A percentile compares a stretch with the other conserved stretches of the same genome.
phyloP scores from a whole-genome alignment of 30 jellyfish, hydroid and myxozoan species.

The Nemopilema nomurai region DNA sequence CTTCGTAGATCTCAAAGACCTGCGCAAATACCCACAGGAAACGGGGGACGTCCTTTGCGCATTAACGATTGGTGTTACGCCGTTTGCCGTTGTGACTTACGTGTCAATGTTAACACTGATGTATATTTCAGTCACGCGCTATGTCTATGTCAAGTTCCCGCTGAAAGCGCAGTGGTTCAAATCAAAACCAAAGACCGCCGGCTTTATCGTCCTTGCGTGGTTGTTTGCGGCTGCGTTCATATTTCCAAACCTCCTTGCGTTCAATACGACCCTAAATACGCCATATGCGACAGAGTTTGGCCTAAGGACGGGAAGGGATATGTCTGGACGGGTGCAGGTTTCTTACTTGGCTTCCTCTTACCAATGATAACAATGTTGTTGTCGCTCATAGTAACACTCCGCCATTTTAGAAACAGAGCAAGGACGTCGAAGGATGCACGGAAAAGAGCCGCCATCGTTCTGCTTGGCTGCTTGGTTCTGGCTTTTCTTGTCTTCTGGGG shows the following conservation, averaged over 20 bases:
- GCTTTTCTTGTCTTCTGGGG: constrained; percentile 49
- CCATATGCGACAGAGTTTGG: constrained; percentile 57
- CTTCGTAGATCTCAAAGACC: constrained; percentile 36
- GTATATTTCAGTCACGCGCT: constrained; percentile 50
- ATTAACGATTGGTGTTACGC: constrained; percentile 74
- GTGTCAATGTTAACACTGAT: constrained; percentile 51
- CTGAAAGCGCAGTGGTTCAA: constrained; percentile 44
- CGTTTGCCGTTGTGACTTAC: constrained; percentile 65
- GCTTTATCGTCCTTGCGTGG: constrained; percentile 23
- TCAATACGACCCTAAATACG: constrained; percentile 28
- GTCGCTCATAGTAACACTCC: constrained; percentile 34
- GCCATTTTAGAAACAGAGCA: constrained; percentile 21
- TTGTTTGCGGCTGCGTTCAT: constrained; percentile 7
- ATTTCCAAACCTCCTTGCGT: constrained; percentile 33
- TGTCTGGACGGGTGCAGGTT: constrained; percentile 18
- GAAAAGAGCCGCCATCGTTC: constrained; percentile 21
- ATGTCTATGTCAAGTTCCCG: constrained; percentile 32
- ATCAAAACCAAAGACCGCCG: constrained; percentile 4
- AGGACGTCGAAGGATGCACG: constrained; percentile 4
- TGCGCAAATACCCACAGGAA: constrained; percentile 23
- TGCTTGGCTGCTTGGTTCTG: constrained; percentile 44
- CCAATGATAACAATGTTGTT: constrained; percentile 38
- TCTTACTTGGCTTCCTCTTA: constrained; percentile 10
- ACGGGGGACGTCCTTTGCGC: constrained; percentile 58
- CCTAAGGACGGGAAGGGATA: constrained; percentile 29